Evolutionary conservation across 2,113 vertebrate genomes (phyloP).

Genomic region (Ptychochromis oligacanthus): DNA sequence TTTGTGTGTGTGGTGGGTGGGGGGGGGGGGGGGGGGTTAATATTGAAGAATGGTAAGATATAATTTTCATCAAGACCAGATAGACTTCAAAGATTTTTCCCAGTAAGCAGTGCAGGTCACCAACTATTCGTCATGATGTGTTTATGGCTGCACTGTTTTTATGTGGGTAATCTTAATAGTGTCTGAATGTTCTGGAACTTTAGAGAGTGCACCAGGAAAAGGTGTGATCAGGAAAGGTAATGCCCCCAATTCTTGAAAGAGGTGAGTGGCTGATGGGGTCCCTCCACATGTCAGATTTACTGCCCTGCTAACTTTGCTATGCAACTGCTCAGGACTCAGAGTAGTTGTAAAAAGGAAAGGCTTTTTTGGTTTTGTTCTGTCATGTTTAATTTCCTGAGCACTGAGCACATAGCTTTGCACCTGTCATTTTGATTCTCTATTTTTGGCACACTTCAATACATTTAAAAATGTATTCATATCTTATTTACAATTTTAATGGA

Average conservation of each 20-base stretch:
- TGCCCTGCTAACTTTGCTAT: conserved; percentile 36
- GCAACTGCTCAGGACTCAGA: conserved; percentile 37
- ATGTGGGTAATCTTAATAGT: conserved; percentile 13
- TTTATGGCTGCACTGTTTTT: neutral
- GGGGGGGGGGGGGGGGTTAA: too few relatives aligned
- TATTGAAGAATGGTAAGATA: neutral
- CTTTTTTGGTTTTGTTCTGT: neutral
- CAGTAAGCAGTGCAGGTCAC: neutral
- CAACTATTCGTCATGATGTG: neutral
- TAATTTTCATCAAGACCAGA: neutral
- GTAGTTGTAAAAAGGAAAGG: conserved; percentile 28
- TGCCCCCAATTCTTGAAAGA: conserved; percentile 37
- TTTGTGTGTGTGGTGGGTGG: too few relatives aligned
- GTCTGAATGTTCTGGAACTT: conserved; percentile 27
- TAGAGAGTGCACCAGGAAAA: conserved; percentile 10
- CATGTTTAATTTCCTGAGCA: neutral
- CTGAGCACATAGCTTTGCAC: neutral
- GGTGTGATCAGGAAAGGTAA: conserved; percentile 26
- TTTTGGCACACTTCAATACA: neutral
- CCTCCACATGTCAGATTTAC: conserved; percentile 59
- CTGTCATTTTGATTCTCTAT: neutral
- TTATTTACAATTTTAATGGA: neutral
- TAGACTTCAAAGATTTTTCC: neutral
- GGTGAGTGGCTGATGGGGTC: conserved; percentile 60
- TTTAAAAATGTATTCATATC: neutral